Percentiles rank a stretch among this genome's conserved stretches.
Conservation (phyloP, 2,888 invertebrate genomes). For the Callimorpha dominula region DNA sequence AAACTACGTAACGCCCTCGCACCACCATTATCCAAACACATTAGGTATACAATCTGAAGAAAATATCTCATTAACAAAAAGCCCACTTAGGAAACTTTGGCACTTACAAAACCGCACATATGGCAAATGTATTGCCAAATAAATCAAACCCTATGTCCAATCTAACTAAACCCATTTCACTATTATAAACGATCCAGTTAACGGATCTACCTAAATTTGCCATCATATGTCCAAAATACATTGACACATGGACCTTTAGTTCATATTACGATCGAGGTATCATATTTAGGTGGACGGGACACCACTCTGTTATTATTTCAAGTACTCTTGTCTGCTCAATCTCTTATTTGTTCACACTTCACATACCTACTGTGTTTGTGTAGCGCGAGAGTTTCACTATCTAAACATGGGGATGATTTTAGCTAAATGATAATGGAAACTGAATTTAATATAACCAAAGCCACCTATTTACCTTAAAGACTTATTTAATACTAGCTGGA, state of each 20-base stretch:
- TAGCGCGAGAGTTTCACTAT: slow-evolving; percentile 7
- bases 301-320: slow-evolving; percentile 63
- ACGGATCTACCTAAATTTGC: slow-evolving; percentile 31
- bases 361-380: slow-evolving; percentile 26
- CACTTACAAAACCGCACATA: slow-evolving; percentile 52
- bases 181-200: slow-evolving; percentile 20
- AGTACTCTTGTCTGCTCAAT: slow-evolving; percentile 62
- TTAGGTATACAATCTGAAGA: slow-evolving; percentile 37
- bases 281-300: slow-evolving; percentile 28
- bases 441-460: neutral
- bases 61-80: slow-evolving; percentile 60
- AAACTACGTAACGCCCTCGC: slow-evolving; percentile 14
- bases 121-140: slow-evolving; percentile 49
- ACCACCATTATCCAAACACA: slow-evolving; percentile 34
- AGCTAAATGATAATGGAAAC: neutral
- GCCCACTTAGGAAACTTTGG: slow-evolving; percentile 47
- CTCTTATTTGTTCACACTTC: slow-evolving; percentile 56
- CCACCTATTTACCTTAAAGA: too few relatives aligned
- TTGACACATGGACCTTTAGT: slow-evolving; percentile 16
- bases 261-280: slow-evolving; percentile 11
- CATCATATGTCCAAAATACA: slow-evolving; percentile 22
- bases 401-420: slow-evolving; percentile 5
- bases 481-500: too few relatives aligned
- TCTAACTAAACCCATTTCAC: slow-evolving; percentile 36
- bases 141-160: slow-evolving; percentile 51